Percentiles rank a stretch among this genome's conserved stretches.
phyloP scores from a whole-genome alignment of 92 coral and sea anemone genomes.

The Porites lobata region DNA sequence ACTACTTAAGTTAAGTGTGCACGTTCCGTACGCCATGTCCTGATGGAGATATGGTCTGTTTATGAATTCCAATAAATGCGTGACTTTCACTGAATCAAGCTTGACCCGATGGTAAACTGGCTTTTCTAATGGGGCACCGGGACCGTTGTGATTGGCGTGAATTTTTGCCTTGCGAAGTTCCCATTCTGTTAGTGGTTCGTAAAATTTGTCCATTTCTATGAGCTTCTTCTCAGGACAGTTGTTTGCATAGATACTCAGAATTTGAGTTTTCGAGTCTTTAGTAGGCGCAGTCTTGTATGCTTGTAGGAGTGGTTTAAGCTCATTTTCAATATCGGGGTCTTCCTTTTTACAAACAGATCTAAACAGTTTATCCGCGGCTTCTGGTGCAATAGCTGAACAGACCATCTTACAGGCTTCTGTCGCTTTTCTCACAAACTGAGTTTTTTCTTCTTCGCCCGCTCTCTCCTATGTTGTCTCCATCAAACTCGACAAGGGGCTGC shows the following conservation, averaged over 20 bases:
- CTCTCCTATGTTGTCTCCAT: neutral
- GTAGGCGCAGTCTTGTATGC: constrained; percentile 58
- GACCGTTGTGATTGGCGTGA: no score
- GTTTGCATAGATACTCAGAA: constrained; percentile 60
- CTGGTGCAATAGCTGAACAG: constrained; percentile 48
- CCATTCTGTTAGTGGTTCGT: constrained; percentile 39
- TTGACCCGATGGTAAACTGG: no score
- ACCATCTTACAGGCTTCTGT: constrained; percentile 61
- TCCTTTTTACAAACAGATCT: constrained; percentile 31
- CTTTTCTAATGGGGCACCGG: no score
- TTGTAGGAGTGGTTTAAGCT: constrained; percentile 41
- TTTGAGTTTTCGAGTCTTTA: constrained; percentile 52
- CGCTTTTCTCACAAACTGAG: constrained; percentile 39
- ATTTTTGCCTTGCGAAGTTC: no score
- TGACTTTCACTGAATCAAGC: no score
- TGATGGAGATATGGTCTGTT: no score
- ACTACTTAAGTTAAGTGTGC: no score
- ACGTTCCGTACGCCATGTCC: no score
- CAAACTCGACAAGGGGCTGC: no score
- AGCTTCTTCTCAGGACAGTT: constrained; percentile 55
- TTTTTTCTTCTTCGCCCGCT: constrained; percentile 29
- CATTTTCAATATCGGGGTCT: constrained; percentile 12
- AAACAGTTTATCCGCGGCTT: constrained; percentile 39
- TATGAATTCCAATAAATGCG: no score
- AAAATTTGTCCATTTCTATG: constrained; percentile 52